Evolutionary conservation across 2,113 vertebrate genomes (phyloP), one percentile per base, ranked within the genome.

Genomic region (Pitta sordida): DNA sequence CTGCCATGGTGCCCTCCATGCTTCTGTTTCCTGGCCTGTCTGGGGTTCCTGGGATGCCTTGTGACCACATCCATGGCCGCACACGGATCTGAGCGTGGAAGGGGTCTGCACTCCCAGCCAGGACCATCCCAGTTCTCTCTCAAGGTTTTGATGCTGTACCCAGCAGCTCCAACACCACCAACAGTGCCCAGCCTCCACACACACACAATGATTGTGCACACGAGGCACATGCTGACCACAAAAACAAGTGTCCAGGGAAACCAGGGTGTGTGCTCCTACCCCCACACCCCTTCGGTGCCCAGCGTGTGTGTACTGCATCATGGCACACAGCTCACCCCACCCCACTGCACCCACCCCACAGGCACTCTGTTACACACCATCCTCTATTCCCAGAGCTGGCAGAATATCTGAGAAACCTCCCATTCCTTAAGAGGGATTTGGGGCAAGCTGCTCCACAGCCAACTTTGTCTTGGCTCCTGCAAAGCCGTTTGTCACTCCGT

Each of bases 301-400:
- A 8, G 14, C 0, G 0, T 22, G 43, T 32, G 2, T 4, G n/a
- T 49, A 2, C 14, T 13, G 24, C 4, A 2, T 36, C 32, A 17
- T 0, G 3, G 16, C 6, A 13, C 3, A 8, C 34, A 15, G n/a
- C n/a, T n/a, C n/a, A n/a, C n/a, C n/a, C n/a, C n/a, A n/a, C n/a
- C n/a, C n/a, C n/a, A n/a, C n/a, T n/a, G n/a, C n/a, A n/a, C n/a
- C n/a, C n/a, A n/a, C n/a, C n/a, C n/a, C n/a, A n/a, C 48, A 46
- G 62, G 37, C 48, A 71, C 9, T 41, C 13, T 37, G 3, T 9
- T 3, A 12, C 18, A 7, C 9, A 2, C 3, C 24, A 29, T 13
- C 29, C 44, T 16, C 76, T 60, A 44, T 52, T 22, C 36, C 22
- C 46, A 44, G 20, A 49, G 34, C 73, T 86, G 55, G 6, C 43